Percentiles rank a stretch among this genome's conserved stretches.
Evolutionary conservation across 2,113 vertebrate genomes (phyloP).

Genomic region (Sprattus sprattus): DNA sequence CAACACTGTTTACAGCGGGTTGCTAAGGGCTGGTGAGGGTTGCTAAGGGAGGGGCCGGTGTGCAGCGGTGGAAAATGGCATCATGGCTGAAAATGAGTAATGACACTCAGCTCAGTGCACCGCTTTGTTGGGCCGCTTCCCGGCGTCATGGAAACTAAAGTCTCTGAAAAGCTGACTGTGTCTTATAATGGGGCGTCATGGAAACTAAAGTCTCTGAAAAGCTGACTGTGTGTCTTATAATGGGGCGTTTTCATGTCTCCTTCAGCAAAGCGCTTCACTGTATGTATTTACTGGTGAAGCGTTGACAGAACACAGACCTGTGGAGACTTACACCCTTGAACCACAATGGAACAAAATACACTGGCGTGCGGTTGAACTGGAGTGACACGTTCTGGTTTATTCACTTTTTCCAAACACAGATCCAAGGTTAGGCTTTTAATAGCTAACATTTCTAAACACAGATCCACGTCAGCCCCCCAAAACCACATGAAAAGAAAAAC

Average conservation of each 20-base stretch:
- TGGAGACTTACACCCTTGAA: neutral
- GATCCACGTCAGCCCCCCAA: neutral
- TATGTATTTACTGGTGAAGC: neutral
- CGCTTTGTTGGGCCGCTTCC: neutral
- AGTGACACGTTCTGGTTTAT: neutral
- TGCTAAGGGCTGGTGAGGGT: slow-evolving; percentile 10
- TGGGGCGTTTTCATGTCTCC: neutral
- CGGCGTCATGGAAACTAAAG: neutral
- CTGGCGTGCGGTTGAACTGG: neutral
- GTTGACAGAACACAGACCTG: neutral
- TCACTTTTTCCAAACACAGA: neutral
- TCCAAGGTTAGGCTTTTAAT: neutral
- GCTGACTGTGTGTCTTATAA: neutral
- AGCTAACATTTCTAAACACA: neutral
- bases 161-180: neutral
- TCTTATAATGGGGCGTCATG: neutral
- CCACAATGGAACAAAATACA: neutral
- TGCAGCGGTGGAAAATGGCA: slow-evolving; percentile 20
- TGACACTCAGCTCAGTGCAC: slow-evolving; percentile 8
- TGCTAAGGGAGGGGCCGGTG: neutral
- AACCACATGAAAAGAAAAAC: neutral
- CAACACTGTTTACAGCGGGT: neutral
- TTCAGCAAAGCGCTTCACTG: neutral
- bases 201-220: neutral
- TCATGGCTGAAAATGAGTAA: slow-evolving; percentile 25